Evolutionary conservation across 2,888 invertebrate species (phyloP).

Genomic region (Cancer borealis): DNA sequence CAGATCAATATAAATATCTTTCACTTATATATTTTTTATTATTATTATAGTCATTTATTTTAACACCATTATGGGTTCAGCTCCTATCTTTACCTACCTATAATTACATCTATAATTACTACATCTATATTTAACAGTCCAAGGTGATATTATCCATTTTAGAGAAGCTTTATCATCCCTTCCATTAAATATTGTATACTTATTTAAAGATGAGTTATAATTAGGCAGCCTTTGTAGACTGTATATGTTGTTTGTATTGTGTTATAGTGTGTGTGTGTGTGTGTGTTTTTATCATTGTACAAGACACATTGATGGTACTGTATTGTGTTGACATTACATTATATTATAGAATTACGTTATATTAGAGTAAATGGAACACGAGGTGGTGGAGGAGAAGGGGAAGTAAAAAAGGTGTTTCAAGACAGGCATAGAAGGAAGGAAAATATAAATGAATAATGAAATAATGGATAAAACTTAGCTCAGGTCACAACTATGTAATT

Average conservation of each 20-base stretch:
- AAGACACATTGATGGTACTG: background rate
- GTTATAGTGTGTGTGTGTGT: background rate
- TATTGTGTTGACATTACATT: background rate
- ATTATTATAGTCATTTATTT: too few relatives aligned
- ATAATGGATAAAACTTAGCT: background rate
- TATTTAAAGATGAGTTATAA: background rate
- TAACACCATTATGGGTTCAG: too few relatives aligned
- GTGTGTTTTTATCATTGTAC: background rate
- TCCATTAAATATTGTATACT: background rate
- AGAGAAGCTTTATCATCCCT: background rate
- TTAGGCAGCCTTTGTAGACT: conserved; percentile 16
- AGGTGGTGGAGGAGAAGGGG: background rate
- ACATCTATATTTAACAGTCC: background rate
- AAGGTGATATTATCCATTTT: background rate
- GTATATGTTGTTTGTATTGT: background rate
- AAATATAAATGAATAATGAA: background rate
- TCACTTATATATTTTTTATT: too few relatives aligned
- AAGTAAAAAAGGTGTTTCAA: too few relatives aligned
- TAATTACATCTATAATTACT: too few relatives aligned
- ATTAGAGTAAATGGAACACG: background rate
- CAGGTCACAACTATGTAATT: background rate
- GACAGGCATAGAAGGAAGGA: too few relatives aligned
- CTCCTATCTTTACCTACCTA: too few relatives aligned
- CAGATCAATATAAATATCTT: too few relatives aligned
- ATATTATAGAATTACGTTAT: background rate